Evolutionary conservation across 2,888 invertebrate genomes (phyloP), one percentile per base, ranked within the genome.

Genomic region (Amitus sp.): DNA sequence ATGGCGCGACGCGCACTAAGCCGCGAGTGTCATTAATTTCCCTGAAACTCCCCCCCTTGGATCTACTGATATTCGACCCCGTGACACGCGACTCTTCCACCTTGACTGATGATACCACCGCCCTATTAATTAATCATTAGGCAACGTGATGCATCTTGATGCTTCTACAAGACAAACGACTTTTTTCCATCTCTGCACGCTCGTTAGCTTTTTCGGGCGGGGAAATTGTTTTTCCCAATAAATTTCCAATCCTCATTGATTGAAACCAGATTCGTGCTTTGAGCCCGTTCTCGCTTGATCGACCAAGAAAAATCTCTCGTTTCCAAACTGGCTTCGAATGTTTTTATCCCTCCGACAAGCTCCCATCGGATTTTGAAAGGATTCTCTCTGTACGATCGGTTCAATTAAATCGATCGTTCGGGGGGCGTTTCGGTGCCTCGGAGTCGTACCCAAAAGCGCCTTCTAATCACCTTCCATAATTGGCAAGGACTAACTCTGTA

Each of bases 81-180:
- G 39, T 57, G 64, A 66, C 63, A 61, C 53, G 46, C 49, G 63
- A 66, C 62, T 66, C 58, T 61, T 64, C n/a, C n/a, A n/a, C n/a
- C 64, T 58, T 66, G 66, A 66, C 66, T 64, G 66, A 64, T 63
- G 66, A 66, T 62, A 54, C 64, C 57, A 57, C 47, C 39, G 58
- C 62, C 50, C n/a, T n/a, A 66, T 64, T 64, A 66, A 64, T 64
- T 66, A 66, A 64, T 66, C 66, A 66, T 64, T 66, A 62, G 64
- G 62, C 59, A 62, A 52, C 58, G 48, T 42, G 63, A 63, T 53
- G 63, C 63, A 66, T 56, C 57, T 54, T 60, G 59, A 63, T 63
- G 56, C 42, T 54, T 47, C 33, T 53, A 34, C 13, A 66, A 63
- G 61, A 66, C 53, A 61, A 66, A 66, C 66, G 63, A 63, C 60